Percentiles rank a stretch among this genome's conserved stretches.
Conservation (phyloP, 2,113 vertebrate genomes). For the Salvelinus sp. region DNA sequence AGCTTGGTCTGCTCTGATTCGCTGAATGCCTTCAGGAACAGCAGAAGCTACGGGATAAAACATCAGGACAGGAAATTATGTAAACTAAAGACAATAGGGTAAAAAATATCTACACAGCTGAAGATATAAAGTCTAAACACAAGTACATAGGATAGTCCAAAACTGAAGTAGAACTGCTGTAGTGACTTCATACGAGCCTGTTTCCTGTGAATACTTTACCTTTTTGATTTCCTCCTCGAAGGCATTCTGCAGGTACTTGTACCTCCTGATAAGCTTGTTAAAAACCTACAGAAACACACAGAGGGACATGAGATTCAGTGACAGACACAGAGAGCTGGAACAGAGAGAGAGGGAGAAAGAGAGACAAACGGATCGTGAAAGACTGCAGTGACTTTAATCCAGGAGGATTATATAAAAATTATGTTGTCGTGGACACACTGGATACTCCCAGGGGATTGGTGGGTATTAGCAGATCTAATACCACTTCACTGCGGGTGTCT, state of each 20-base stretch:
- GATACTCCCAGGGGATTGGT: neutral
- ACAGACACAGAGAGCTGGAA: constrained; percentile 24
- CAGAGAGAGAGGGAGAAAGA: constrained; percentile 4
- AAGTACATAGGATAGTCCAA: too few relatives aligned
- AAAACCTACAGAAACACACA: constrained; percentile 79
- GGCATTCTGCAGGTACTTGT: constrained; percentile 92
- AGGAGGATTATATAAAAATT: neutral
- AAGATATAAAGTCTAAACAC: too few relatives aligned
- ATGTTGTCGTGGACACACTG: neutral
- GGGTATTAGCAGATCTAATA: constrained; percentile 26
- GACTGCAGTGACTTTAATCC: constrained; percentile 18
- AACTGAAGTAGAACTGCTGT: too few relatives aligned
- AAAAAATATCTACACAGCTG: too few relatives aligned
- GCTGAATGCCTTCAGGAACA: constrained; percentile 92
- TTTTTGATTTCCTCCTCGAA: constrained; percentile 96
- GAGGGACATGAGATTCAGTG: constrained; percentile 8
- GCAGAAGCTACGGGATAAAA: constrained; percentile 76
- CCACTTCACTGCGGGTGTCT: neutral
- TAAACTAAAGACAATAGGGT: too few relatives aligned
- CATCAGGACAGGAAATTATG: neutral
- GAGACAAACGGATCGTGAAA: constrained; percentile 18
- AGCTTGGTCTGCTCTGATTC: constrained; percentile 89
- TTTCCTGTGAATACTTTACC: constrained; percentile 64
- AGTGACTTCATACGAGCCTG: too few relatives aligned
- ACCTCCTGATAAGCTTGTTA: constrained; percentile 92